phyloP scores from a whole-genome alignment of 2,797 vertebrate genomes.

The Nyctalus aviator region DNA sequence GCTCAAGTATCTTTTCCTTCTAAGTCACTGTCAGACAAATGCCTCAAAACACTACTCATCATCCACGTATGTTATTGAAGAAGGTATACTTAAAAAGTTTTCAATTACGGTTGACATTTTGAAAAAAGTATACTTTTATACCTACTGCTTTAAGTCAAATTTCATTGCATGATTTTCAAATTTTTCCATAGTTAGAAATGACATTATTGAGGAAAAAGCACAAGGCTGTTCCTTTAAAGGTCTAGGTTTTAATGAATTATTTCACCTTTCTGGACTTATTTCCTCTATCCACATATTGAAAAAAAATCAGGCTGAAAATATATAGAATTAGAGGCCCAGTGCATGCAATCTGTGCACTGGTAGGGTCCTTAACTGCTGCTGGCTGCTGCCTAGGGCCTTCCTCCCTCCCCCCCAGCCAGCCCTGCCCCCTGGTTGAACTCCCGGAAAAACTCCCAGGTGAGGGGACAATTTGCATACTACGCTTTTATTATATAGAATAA shows the following conservation, averaged over 20 bases:
- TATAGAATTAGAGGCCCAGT: not conserved
- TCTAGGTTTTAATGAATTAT: not conserved
- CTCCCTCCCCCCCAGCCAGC: no score
- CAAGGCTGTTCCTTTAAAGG: not conserved
- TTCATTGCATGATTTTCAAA: not conserved
- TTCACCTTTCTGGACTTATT: not conserved
- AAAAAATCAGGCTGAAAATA: slow-evolving; percentile 1
- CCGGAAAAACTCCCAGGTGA: no score
- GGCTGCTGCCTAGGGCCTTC: no score
- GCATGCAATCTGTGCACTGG: no score
- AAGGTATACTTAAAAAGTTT: not conserved
- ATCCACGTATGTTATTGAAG: not conserved
- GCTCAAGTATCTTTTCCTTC: not conserved
- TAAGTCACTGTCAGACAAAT: not conserved
- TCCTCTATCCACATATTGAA: not conserved
- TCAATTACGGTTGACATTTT: not conserved
- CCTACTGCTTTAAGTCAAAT: not conserved
- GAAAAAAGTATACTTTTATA: not conserved
- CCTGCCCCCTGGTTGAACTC: no score
- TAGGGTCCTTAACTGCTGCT: no score
- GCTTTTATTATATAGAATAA: not conserved
- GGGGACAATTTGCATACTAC: no score
- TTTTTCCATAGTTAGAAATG: not conserved
- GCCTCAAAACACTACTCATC: not conserved
- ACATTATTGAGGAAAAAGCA: not conserved